Evolutionary conservation across 1,140 invertebrate genomes (phyloP), one percentile per base, ranked within the genome.

Genomic region (Camponotus floridanus): DNA sequence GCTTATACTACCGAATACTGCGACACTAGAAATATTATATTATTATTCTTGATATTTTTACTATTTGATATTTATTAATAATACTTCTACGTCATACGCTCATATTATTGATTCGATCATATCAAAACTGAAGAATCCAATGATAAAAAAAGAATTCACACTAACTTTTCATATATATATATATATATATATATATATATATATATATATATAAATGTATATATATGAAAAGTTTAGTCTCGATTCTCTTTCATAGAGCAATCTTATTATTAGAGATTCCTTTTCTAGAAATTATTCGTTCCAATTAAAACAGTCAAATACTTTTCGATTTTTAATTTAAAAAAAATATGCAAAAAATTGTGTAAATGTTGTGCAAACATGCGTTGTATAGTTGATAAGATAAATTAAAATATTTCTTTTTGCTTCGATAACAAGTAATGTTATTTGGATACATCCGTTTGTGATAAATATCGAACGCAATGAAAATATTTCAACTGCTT

Each of bases 61-160:
- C 36, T 39, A 39, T 51, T 71, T 48, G 45, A 71, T 51, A 71
- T 71, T 65, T 71, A 39, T 39, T 39, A 26, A 26, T 26, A 26
- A 26, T 26, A 26, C 26, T 26, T 26, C 26, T 26, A 26, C 26
- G 26, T 26, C 26, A 26, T 26, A 26, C 26, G 26, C 26, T 39
- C 6, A 39, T 39, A 39, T 39, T 39, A 39, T 39, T 39, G 36
- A 39, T 39, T 3, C 36, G 36, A 39, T 39, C 36, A 6, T 39
- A 26, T 26, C 26, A 26, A 0, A 39, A 39, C 36, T 39, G 0
- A 39, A 6, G 6, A 39, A 6, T 39, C 36, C 36, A 39, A 39
- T 39, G 26, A 26, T 26, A 26, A 26, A 2, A 39, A 39, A 6
- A 39, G 36, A 39, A 42, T 42, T 7, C 7, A 42, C 6, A 42